Conservation (phyloP, 2,888 invertebrate genomes). For the Drosophila phalerata region DNA sequence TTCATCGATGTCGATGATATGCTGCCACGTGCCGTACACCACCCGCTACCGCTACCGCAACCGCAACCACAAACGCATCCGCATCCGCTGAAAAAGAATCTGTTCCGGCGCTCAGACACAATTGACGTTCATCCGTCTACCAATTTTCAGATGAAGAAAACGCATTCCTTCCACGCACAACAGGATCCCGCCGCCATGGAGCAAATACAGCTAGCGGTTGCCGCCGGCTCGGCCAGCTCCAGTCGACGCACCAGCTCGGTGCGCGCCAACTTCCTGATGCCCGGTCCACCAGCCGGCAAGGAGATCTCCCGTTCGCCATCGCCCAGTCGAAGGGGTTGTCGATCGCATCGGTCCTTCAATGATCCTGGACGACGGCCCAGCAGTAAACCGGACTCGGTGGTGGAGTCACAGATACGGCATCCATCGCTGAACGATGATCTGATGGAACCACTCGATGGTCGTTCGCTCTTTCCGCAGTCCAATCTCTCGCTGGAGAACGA, state of each 20-base stretch:
- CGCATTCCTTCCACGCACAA: conserved; percentile 86
- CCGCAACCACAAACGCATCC: conserved; percentile 52
- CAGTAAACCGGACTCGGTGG: conserved; percentile 82
- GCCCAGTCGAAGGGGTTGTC: conserved; percentile 84
- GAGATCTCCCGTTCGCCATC: conserved; percentile 84
- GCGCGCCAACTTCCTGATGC: conserved; percentile 84
- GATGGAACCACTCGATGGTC: conserved; percentile 77
- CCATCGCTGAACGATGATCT: conserved; percentile 85
- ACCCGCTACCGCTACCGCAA: conserved; percentile 63
- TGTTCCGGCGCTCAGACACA: conserved; percentile 85
- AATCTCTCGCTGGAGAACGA: conserved; percentile 85
- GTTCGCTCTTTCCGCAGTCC: conserved; percentile 78
- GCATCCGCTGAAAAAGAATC: conserved; percentile 84
- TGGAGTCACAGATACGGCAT: conserved; percentile 84
- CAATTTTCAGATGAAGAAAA: conserved; percentile 85
- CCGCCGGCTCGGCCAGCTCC: conserved; percentile 76
- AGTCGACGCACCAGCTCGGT: conserved; percentile 85
- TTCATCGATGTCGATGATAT: conserved; percentile 83
- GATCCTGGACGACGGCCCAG: conserved; percentile 83
- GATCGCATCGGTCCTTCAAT: conserved; percentile 85
- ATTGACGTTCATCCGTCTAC: conserved; percentile 85
- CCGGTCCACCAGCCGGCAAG: conserved; percentile 79
- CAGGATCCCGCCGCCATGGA: conserved; percentile 84
- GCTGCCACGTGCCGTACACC: conserved; percentile 76
- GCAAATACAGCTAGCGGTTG: conserved; percentile 77